These are phyloP conservation scores for Leptodactylus fuscus DNA, from an alignment of 2,113 vertebrate genomes.

Conservation along the genomic window DNA sequence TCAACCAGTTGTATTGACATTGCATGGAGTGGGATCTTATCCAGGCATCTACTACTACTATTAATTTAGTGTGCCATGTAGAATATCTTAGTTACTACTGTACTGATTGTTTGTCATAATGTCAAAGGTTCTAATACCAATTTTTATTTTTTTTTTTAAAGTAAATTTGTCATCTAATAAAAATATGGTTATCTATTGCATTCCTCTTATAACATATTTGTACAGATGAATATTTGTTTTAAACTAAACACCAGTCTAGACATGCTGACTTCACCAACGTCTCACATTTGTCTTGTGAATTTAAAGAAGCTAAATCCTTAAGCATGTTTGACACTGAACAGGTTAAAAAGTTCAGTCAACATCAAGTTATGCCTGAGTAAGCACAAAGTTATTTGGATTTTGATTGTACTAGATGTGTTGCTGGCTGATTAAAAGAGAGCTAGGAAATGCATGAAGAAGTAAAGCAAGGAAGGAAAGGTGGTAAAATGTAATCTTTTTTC, in stretches of 20 bases:
- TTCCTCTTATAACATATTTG: too few species aligned
- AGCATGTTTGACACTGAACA: slow-evolving; percentile 2
- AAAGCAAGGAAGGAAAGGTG: slow-evolving; percentile 47
- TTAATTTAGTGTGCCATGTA: too few species aligned
- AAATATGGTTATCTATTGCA: too few species aligned
- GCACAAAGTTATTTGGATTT: slow-evolving; percentile 58
- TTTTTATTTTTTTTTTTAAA: too few species aligned
- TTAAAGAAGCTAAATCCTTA: background rate
- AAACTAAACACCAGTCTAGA: background rate
- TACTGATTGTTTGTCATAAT: too few species aligned
- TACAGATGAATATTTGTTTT: background rate
- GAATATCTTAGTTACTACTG: too few species aligned
- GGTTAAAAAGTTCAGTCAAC: slow-evolving; percentile 54
- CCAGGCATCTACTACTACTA: too few species aligned
- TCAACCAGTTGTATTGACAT: too few species aligned
- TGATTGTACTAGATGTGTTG: slow-evolving; percentile 52
- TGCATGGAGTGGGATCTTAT: too few species aligned
- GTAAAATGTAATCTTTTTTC: slow-evolving; percentile 61
- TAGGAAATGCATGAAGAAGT: slow-evolving; percentile 53
- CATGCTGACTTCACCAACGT: background rate
- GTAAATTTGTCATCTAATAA: too few species aligned
- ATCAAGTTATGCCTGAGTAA: slow-evolving; percentile 54
- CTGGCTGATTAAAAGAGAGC: slow-evolving; percentile 56
- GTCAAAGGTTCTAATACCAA: too few species aligned
- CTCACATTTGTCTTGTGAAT: background rate